Evolutionary conservation across 53 echinoderm and acorn worm genomes (phyloP).

Genomic region (Holothuria leucospilota): DNA sequence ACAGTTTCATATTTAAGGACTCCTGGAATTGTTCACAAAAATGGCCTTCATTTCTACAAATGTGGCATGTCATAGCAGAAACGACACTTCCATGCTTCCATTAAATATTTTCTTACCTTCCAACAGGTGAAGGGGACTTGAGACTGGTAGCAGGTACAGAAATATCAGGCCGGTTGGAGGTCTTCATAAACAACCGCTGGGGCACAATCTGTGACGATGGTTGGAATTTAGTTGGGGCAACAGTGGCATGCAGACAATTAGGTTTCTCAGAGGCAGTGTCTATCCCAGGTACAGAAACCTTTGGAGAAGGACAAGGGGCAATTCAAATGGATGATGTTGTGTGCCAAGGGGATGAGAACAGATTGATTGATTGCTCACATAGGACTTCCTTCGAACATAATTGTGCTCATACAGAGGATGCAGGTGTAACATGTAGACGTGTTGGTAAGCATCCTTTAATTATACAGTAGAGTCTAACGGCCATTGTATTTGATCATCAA

Average conservation of each 20-base stretch:
- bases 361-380: background rate
- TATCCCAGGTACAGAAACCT: background rate
- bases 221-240: background rate
- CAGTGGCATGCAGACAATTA: constrained; percentile 11
- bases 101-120: too few relatives aligned
- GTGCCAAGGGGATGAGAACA: background rate
- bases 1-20: background rate
- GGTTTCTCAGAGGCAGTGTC: constrained; percentile 1
- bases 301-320: background rate
- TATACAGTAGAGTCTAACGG: too few relatives aligned
- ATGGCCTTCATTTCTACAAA: background rate
- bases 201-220: constrained; percentile 27
- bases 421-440: background rate
- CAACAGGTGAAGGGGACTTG: too few relatives aligned
- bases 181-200: background rate
- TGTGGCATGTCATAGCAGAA: background rate
- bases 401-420: constrained; percentile 21
- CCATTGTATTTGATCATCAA: too few relatives aligned
- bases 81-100: background rate
- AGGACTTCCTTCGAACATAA: background rate
- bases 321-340: background rate
- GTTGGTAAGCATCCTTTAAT: background rate
- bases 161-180: constrained; percentile 1
- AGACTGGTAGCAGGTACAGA: too few relatives aligned
- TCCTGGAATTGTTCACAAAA: background rate